A percentile compares a stretch with the other conserved stretches of the same genome.
These are phyloP conservation scores for Capreolus pygargus DNA, from an alignment of 2,113 vertebrate species.

Conservation along the genomic window DNA sequence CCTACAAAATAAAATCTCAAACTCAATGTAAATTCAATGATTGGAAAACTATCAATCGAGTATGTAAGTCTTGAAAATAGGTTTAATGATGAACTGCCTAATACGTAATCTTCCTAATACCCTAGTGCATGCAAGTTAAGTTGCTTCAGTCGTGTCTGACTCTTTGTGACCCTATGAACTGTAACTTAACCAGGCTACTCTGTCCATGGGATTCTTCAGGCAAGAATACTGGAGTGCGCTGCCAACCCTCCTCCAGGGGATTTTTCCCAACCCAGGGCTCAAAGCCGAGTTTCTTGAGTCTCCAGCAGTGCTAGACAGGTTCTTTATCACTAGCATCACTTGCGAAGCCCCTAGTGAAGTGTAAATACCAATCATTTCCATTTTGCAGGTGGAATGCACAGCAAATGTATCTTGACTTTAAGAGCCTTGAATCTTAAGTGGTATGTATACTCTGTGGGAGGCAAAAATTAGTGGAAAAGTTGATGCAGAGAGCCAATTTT, in stretches of 20 bases:
- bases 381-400: not conserved
- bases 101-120: not conserved
- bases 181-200: not conserved
- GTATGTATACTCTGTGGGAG: not conserved
- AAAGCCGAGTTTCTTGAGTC: not conserved
- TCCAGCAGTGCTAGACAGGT: not conserved
- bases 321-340: not conserved
- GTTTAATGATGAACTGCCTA: not conserved
- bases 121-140: not conserved
- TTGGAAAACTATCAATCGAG: not conserved
- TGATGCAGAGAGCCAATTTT: not conserved
- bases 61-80: not conserved
- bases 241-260: not conserved
- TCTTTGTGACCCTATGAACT: not conserved
- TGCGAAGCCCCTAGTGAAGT: not conserved
- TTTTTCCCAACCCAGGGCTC: not conserved
- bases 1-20: not conserved
- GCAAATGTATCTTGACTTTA: not conserved
- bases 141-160: not conserved
- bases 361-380: not conserved
- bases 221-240: not conserved
- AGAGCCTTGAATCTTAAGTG: not conserved
- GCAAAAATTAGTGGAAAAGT: not conserved
- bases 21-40: not conserved
- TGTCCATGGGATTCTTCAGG: not conserved